Conservation (phyloP, 2,888 invertebrate species). For the Polydrusus cervinus region DNA sequence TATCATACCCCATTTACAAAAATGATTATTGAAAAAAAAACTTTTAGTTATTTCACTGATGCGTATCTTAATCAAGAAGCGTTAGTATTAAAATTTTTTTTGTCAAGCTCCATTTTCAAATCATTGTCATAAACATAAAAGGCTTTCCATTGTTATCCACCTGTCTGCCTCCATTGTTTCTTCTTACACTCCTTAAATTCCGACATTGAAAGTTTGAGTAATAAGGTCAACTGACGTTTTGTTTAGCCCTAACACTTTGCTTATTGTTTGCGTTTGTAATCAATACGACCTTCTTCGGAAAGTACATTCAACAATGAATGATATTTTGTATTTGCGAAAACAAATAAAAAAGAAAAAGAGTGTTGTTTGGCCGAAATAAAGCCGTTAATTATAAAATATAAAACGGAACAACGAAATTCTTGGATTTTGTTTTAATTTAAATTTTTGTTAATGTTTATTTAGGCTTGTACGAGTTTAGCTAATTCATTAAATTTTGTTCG, state of each 20-base stretch:
- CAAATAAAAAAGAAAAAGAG: neutral
- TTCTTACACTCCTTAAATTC: constrained; percentile 11
- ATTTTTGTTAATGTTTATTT: neutral
- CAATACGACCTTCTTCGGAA: constrained; percentile 1
- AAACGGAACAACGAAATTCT: neutral
- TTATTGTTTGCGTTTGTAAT: constrained; percentile 15
- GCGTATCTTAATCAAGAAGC: no score
- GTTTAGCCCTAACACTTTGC: neutral
- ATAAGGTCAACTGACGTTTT: constrained; percentile 12
- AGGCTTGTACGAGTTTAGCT: neutral
- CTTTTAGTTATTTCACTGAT: no score
- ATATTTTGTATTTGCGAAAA: constrained; percentile 3
- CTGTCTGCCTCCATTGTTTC: neutral
- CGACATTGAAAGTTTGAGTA: neutral
- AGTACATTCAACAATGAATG: neutral
- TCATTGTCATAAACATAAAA: neutral
- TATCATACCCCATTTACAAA: no score
- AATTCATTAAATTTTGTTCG: no score
- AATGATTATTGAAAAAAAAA: no score
- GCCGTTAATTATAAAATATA: neutral
- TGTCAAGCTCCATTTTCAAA: neutral
- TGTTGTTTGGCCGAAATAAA: neutral
- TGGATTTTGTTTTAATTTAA: neutral
- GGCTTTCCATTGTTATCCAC: neutral
- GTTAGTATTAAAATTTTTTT: no score